Percentiles rank a stretch among this genome's conserved stretches.
phyloP scores from a whole-genome alignment of 1,140 invertebrate genomes.

The Ceratina japonica region DNA sequence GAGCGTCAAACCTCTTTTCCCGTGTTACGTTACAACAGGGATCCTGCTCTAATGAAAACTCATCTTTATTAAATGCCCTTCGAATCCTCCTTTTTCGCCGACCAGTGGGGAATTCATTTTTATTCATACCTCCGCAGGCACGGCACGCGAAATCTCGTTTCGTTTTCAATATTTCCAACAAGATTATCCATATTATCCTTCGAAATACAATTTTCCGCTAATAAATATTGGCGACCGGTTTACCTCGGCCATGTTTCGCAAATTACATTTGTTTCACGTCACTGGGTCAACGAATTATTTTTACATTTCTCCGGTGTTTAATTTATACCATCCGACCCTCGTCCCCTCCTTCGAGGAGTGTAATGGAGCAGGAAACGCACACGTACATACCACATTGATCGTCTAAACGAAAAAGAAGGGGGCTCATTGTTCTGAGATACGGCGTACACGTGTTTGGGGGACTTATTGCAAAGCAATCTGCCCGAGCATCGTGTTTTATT shows the following conservation, averaged over 20 bases:
- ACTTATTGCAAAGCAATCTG: slow-evolving; percentile 23
- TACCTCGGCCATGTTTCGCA: neutral
- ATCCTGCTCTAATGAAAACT: slow-evolving; percentile 23
- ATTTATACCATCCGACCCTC: too few relatives aligned
- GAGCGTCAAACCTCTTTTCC: slow-evolving; percentile 5
- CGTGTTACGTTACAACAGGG: slow-evolving; percentile 2
- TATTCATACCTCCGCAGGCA: slow-evolving; percentile 7
- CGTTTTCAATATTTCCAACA: slow-evolving; percentile 11
- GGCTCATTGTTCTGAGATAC: slow-evolving; percentile 9
- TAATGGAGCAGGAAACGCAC: slow-evolving; percentile 16
- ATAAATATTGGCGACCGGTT: neutral
- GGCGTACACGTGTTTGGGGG: slow-evolving; percentile 10
- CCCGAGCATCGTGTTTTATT: slow-evolving; percentile 27
- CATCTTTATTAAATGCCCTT: slow-evolving; percentile 29
- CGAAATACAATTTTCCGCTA: neutral
- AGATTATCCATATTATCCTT: neutral
- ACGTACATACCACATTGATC: slow-evolving; percentile 1
- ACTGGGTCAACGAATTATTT: slow-evolving; percentile 13
- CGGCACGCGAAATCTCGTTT: slow-evolving; percentile 12
- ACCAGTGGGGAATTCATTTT: neutral
- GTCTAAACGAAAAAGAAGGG: slow-evolving; percentile 6
- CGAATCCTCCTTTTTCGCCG: neutral
- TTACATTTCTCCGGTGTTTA: neutral
- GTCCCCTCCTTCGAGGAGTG: neutral
- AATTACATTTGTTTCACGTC: neutral